Percentiles rank a stretch among this genome's conserved stretches.
Evolutionary conservation across 2,888 invertebrate genomes (phyloP).

Genomic region (Dione juno): DNA sequence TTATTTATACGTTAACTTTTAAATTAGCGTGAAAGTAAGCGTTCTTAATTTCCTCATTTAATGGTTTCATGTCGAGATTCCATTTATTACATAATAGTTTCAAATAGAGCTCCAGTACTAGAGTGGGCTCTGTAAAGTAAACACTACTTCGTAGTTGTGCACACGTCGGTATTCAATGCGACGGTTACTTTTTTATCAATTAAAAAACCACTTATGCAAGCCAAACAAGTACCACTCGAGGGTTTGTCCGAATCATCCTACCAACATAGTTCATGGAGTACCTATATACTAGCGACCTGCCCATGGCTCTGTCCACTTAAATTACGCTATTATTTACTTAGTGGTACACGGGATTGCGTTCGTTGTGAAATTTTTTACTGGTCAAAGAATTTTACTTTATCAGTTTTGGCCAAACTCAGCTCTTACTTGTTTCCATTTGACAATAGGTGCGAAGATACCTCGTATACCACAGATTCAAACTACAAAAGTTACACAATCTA

Average conservation of each 20-base stretch:
- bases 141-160: not conserved
- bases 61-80: not conserved
- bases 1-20: not conserved
- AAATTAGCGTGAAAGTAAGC: not conserved
- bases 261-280: not conserved
- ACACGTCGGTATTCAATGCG: not conserved
- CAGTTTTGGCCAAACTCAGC: too few species aligned
- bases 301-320: too few species aligned
- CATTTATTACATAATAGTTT: not conserved
- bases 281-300: not conserved
- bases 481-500: too few species aligned
- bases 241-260: not conserved
- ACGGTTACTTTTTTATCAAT: slow-evolving; percentile 14
- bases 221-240: slow-evolving; percentile 16
- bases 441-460: too few species aligned
- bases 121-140: not conserved
- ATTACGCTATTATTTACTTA: too few species aligned
- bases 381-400: too few species aligned
- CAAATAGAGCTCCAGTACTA: not conserved
- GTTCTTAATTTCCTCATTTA: not conserved
- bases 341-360: too few species aligned
- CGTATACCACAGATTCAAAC: too few species aligned
- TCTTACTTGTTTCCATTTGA: too few species aligned
- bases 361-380: too few species aligned
- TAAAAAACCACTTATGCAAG: slow-evolving; percentile 16